Conservation (phyloP, 2,888 invertebrate genomes). For the Drosophila imparisetae region DNA sequence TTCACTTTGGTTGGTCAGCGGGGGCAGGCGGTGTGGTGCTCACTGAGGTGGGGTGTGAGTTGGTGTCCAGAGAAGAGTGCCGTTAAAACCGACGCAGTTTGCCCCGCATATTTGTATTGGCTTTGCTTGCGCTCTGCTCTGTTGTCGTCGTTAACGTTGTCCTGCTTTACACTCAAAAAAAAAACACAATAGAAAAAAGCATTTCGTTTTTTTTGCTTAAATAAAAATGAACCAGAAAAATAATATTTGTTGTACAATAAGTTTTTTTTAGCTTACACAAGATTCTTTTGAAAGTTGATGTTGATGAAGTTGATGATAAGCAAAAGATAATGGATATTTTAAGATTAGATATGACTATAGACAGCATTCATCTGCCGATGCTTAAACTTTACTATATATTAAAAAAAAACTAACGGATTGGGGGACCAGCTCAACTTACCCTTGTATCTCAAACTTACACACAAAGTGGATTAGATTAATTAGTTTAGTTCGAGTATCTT, state of each 20-base stretch:
- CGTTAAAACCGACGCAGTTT: slow-evolving; percentile 42
- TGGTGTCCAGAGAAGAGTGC: background rate
- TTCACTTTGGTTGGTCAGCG: background rate
- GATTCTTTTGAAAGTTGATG: background rate
- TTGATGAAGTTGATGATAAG: too few relatives aligned
- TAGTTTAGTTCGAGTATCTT: background rate
- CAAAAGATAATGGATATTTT: background rate
- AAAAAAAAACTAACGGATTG: background rate
- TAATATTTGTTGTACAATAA: background rate
- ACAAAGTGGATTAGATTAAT: background rate
- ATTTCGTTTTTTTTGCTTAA: background rate
- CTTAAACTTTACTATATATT: background rate
- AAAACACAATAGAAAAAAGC: background rate
- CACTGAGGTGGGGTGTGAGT: background rate
- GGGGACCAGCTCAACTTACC: background rate
- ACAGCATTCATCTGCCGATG: background rate
- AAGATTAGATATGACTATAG: background rate
- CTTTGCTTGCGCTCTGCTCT: slow-evolving; percentile 24
- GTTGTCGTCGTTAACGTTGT: slow-evolving; percentile 5
- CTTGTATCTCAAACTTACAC: background rate
- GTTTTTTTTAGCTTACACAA: background rate
- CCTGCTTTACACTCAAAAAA: slow-evolving; percentile 2
- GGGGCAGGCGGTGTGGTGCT: background rate
- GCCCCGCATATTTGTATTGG: slow-evolving; percentile 54
- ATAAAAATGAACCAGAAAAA: background rate